Base-by-base conservation (phyloP, 2,888 invertebrate species). In the Callinectes sapidus region DNA sequence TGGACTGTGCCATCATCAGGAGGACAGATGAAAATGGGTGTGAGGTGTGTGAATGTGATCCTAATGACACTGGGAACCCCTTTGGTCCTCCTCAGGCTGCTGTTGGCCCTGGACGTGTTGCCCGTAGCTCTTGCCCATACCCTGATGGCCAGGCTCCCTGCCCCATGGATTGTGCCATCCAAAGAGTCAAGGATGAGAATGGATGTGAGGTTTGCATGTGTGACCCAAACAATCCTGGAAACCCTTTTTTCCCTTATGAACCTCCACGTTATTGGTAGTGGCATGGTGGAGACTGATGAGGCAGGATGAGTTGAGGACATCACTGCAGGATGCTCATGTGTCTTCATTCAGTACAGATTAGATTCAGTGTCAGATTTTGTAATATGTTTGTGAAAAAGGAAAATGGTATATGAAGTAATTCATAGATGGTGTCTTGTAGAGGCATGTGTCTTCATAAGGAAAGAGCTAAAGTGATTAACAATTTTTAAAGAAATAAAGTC, bases 151-250 rank as follows among this genome's bases (percentile, higher is more conserved):
- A 6, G 6, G 28, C 85, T 2, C 54, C 81, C 1, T 85, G 90
- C 28, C 91, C 91, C 48, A 87, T 48, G 86, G 87, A 88, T 54
- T 91, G 88, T 88, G 87, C 54, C 18, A 71, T 91, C 23, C 28
- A 32, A 0, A 23, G 28, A 6, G n/a, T 28, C 0, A 48, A 18
- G 66, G 88, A 87, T 88, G 71, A 71, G 1, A 71, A 32, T 71
- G 89, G 89, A 8, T 89, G 89, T 66, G 89, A 89, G 71, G 42
- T 71, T 8, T 89, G 89, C 35, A 39, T 13, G n/a, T 89, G 89
- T 77, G 71, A 89, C 71, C 89, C 89, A 54, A 71, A 39, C 23
- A 66, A 89, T 14, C 42, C 89, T n/a, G 89, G 89, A 10, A n/a
- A 89, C n/a, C 54, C 87, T 48, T 54, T 28, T 54, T n/a, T n/a